phyloP scores from a whole-genome alignment of 2,888 invertebrate genomes.

The Steromphala cineraria region DNA sequence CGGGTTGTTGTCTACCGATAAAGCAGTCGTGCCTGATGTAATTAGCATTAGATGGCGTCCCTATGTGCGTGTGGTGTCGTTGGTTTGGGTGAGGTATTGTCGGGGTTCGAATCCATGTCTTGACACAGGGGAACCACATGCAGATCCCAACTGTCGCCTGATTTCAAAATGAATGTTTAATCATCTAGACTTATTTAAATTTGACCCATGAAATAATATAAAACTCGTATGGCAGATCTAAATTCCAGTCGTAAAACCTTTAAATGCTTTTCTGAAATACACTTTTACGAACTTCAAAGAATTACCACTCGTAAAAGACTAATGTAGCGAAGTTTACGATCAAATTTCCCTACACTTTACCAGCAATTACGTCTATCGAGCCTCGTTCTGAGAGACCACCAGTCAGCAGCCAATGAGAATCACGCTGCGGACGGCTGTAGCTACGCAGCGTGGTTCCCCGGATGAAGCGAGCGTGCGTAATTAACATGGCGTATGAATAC shows the following conservation, averaged over 20 bases:
- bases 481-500: conserved; percentile 26
- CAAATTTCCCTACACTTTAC: not conserved
- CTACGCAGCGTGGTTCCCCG: conserved; percentile 10
- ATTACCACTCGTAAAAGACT: conserved; percentile 2
- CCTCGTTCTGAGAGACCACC: conserved; percentile 8
- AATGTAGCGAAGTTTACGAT: conserved; percentile 14
- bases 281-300: not conserved
- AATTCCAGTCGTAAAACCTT: not conserved
- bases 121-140: no score
- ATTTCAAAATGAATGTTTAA: not conserved
- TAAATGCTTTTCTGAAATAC: not conserved
- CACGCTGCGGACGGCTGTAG: conserved; percentile 3
- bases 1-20: no score
- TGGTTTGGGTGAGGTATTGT: no score
- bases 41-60: no score
- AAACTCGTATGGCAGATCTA: not conserved
- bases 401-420: not conserved
- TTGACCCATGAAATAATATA: not conserved
- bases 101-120: no score
- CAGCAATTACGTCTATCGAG: not conserved
- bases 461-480: conserved; percentile 22
- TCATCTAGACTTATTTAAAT: not conserved
- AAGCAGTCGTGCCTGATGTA: no score
- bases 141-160: no score
- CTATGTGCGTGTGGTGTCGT: no score